These are phyloP conservation scores for Microctenopoma steveboyesi DNA, from an alignment of 2,797 vertebrate genomes.

Conservation along the genomic window DNA sequence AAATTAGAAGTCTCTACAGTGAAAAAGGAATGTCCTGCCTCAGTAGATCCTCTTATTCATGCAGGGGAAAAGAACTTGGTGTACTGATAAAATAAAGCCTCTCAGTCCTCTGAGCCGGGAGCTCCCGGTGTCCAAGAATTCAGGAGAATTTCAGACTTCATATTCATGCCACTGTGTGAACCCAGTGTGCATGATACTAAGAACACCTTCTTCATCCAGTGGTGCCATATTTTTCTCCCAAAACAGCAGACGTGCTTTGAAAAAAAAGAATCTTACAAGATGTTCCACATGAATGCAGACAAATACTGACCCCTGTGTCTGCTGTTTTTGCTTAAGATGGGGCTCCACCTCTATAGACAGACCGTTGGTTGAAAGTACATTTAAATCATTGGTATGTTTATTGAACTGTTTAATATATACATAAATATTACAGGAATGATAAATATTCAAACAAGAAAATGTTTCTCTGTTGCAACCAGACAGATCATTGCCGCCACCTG, in stretches of 20 bases:
- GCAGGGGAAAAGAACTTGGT: slow-evolving; percentile 54
- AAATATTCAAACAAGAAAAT: neutral
- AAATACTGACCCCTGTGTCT: slow-evolving; percentile 34
- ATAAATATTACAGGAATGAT: neutral
- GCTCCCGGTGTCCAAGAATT: slow-evolving; percentile 54
- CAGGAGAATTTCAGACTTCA: slow-evolving; percentile 54
- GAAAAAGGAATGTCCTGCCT: slow-evolving; percentile 74
- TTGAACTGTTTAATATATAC: slow-evolving; percentile 24
- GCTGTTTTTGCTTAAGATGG: slow-evolving; percentile 21
- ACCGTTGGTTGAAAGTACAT: slow-evolving; percentile 4
- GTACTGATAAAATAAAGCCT: slow-evolving; percentile 62
- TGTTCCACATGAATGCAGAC: slow-evolving; percentile 41
- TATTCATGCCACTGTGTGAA: slow-evolving; percentile 54
- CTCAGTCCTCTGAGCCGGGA: slow-evolving; percentile 46
- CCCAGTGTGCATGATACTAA: slow-evolving; percentile 55
- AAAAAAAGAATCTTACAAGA: slow-evolving; percentile 42
- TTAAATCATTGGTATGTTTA: slow-evolving; percentile 20
- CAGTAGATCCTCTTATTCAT: slow-evolving; percentile 68
- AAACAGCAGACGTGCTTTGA: slow-evolving; percentile 29
- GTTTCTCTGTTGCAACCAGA: neutral
- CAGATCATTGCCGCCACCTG: slow-evolving; percentile 7
- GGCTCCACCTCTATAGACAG: slow-evolving; percentile 13
- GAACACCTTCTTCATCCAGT: slow-evolving; percentile 29
- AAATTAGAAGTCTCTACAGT: slow-evolving; percentile 66
- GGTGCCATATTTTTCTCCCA: slow-evolving; percentile 40